Evolutionary conservation across 1,140 invertebrate genomes (phyloP), one percentile per base, ranked within the genome.

Genomic region (Rhopalosiphum maidis): DNA sequence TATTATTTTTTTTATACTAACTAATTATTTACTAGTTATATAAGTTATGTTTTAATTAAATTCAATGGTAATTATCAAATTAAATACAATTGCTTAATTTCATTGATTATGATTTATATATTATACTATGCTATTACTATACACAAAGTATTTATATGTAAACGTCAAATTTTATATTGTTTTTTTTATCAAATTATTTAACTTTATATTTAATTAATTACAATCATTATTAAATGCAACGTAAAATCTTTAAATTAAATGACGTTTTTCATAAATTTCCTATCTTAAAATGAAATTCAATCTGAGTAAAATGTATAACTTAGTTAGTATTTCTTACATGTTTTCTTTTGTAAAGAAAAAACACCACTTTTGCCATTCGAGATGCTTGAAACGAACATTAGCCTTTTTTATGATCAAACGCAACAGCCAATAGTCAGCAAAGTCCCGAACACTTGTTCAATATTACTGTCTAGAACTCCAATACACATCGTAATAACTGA

Each of bases 341-440:
- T 90, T 90, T 90, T 68, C 41, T 41, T 90, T 90, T 68, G 37
- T 68, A 15, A 25, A 90, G 54, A 54, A 25, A 68, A 68, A 90
- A 68, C 37, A 46, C n/a, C 37, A 90, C 25, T 22, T 90, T 90
- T 90, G 8, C 89, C 37, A 55, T 90, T 68, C 23, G 11, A 55
- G 15, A 68, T 25, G 51, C 54, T 90, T 54, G 15, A 90, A 90
- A 68, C 8, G 55, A 90, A 90, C 55, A 90, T 90, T 68, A 90
- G 37, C 89, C 87, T 90, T 90, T 90, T 90, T 90, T 90, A 90
- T 90, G 55, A 55, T 41, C 55, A 90, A 68, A 90, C 25, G 37
- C 54, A 68, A 68, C 37, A 68, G 46, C 35, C 37, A 37, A 90
- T 90, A 43, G 51, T 90, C 54, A 90, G 35, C 37, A 41, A 68